Evolutionary conservation across 2,113 vertebrate genomes (phyloP).

Genomic region (Lipophrys pholis): DNA sequence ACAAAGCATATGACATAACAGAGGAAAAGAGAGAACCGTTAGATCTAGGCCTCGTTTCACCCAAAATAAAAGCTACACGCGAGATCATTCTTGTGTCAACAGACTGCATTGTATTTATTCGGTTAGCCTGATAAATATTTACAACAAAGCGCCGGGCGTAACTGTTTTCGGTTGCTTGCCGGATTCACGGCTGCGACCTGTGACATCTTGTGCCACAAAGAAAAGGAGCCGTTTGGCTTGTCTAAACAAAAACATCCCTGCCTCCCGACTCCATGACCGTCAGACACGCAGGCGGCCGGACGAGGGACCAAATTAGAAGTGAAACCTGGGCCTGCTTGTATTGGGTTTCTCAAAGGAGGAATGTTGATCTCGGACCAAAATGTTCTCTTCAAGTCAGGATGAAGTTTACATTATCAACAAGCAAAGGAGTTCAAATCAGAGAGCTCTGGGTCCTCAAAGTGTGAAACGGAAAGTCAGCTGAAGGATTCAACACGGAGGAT

Average conservation of each 20-base stretch:
- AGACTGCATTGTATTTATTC: background rate
- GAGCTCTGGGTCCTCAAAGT: background rate
- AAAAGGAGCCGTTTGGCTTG: constrained; percentile 1
- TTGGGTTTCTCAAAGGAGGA: constrained; percentile 53
- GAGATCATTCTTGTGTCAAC: background rate
- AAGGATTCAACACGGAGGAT: too few species aligned
- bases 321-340: constrained; percentile 51
- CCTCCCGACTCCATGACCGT: constrained; percentile 18
- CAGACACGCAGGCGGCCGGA: constrained; percentile 44
- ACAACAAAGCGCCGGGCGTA: background rate
- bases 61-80: constrained; percentile 1
- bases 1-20: background rate
- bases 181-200: background rate
- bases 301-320: constrained; percentile 65
- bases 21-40: constrained; percentile 6
- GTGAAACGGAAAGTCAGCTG: background rate
- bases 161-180: background rate
- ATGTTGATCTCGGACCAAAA: constrained; percentile 47
- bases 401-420: constrained; percentile 30
- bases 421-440: background rate
- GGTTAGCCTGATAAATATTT: background rate
- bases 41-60: constrained; percentile 10
- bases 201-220: background rate
- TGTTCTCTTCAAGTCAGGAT: constrained; percentile 22
- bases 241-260: constrained; percentile 39